phyloP scores from a whole-genome alignment of 2,888 invertebrate species.

The Ametastegia equiseti region DNA sequence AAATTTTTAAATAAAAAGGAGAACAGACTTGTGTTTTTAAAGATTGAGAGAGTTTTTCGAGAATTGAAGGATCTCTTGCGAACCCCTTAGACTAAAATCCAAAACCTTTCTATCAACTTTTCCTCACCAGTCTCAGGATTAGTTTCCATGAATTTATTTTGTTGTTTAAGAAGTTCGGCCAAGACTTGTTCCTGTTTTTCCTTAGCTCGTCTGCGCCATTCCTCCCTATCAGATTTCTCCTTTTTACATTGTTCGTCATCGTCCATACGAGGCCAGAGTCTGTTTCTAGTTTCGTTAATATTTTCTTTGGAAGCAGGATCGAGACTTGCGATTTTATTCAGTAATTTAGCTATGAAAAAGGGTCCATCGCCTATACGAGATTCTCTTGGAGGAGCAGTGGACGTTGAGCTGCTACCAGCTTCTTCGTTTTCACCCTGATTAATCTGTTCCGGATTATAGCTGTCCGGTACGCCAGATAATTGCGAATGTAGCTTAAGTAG shows the following conservation, averaged over 20 bases:
- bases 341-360: conserved; percentile 88
- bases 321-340: conserved; percentile 85
- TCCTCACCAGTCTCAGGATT: conserved; percentile 81
- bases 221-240: conserved; percentile 88
- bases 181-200: conserved; percentile 95
- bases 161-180: conserved; percentile 94
- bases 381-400: conserved; percentile 61
- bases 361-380: conserved; percentile 90
- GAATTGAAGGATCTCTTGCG: conserved; percentile 10
- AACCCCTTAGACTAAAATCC: too few relatives aligned
- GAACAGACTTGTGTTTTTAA: too few relatives aligned
- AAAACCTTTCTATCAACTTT: not conserved
- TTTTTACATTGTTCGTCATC: conserved; percentile 85
- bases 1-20: conserved; percentile 18
- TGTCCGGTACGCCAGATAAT: conserved; percentile 89
- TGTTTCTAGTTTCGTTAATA: conserved; percentile 84
- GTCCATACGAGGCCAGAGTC: conserved; percentile 89
- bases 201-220: conserved; percentile 89
- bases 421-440: conserved; percentile 74
- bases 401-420: conserved; percentile 59
- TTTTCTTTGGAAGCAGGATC: conserved; percentile 85
- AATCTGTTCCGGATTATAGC: conserved; percentile 79
- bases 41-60: not conserved
- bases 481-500: conserved; percentile 94
- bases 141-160: conserved; percentile 93